These are phyloP conservation scores for Idris sp. DNA, from an alignment of 1,140 invertebrate species.

Conservation along the genomic window DNA sequence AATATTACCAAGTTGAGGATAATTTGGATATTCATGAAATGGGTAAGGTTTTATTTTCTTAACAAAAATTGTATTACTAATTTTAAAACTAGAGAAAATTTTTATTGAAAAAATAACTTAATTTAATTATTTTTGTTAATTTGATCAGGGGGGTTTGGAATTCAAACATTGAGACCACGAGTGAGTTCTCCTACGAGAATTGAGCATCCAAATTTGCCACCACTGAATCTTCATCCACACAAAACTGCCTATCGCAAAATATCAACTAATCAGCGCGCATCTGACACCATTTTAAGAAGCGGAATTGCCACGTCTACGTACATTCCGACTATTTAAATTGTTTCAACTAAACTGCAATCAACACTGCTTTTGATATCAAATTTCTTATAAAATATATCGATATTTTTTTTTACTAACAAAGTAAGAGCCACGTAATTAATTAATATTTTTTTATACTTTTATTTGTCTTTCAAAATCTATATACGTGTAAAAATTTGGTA, in stretches of 20 bases:
- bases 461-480: too few relatives aligned
- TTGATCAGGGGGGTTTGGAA: conserved; percentile 63
- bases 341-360: conserved; percentile 17
- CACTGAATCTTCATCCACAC: conserved; percentile 84
- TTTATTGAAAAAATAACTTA: too few relatives aligned
- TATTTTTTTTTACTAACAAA: conserved; percentile 28
- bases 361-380: conserved; percentile 36
- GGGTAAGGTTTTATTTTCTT: too few relatives aligned
- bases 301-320: conserved; percentile 71
- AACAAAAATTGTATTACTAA: too few relatives aligned
- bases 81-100: too few relatives aligned
- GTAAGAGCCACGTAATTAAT: conserved; percentile 1
- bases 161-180: conserved; percentile 75
- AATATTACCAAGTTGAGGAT: conserved; percentile 84
- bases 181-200: conserved; percentile 88
- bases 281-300: conserved; percentile 78
- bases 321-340: conserved; percentile 72
- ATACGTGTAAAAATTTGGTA: too few relatives aligned
- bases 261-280: conserved; percentile 80
- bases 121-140: neutral
- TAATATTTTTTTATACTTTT: conserved; percentile 19
- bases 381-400: conserved; percentile 6
- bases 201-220: conserved; percentile 87
- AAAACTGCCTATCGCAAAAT: conserved; percentile 77
- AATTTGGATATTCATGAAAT: conserved; percentile 73